Conservation (phyloP, 2,888 invertebrate species). For the Amaurobius ferox region DNA sequence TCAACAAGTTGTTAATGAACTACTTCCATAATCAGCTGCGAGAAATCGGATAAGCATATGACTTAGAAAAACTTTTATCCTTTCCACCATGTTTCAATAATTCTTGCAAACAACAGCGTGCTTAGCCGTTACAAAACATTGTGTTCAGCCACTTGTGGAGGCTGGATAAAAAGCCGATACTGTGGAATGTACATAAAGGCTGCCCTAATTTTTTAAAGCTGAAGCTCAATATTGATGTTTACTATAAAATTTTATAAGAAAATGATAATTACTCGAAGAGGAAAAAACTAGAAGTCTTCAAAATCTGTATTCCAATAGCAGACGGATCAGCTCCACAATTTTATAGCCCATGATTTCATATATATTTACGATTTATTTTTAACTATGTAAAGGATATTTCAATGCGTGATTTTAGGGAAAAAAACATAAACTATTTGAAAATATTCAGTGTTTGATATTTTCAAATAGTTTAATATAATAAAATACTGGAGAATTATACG, state of each 20-base stretch:
- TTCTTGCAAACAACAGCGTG: neutral
- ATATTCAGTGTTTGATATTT: no score
- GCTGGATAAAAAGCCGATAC: neutral
- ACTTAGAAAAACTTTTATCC: neutral
- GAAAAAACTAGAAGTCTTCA: neutral
- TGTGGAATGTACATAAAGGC: no score
- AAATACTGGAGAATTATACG: no score
- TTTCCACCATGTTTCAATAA: neutral
- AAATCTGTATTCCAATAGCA: neutral
- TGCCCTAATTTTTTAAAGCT: conserved; percentile 3
- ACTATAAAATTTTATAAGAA: neutral
- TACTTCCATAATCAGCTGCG: conserved; percentile 10
- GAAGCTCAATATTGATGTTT: neutral
- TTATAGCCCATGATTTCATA: no score
- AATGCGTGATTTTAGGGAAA: no score
- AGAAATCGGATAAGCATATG: conserved; percentile 23
- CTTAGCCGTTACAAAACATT: conserved; percentile 7
- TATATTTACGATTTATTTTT: no score
- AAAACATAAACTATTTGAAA: no score
- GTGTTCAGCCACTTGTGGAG: conserved; percentile 1
- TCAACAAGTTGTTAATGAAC: neutral
- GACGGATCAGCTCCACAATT: no score
- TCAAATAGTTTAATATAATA: no score
- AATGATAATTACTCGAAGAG: neutral
- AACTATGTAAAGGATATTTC: no score